These are phyloP conservation scores for Metallyticus violacea DNA, from an alignment of 2,888 invertebrate species.

Conservation along the genomic window DNA sequence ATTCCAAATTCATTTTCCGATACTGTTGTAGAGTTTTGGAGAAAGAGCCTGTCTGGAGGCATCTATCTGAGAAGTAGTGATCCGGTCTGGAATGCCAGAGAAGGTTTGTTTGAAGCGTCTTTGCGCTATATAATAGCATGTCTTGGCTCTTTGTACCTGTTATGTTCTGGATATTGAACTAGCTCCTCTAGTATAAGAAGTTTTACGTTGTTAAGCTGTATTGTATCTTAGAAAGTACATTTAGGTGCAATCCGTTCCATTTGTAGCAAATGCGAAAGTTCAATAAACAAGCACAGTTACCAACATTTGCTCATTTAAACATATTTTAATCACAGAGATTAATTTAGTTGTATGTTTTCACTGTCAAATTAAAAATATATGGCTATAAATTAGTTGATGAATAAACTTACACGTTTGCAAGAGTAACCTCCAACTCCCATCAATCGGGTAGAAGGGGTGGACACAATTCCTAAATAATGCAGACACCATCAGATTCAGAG, in stretches of 20 bases:
- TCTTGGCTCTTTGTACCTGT: too few relatives aligned
- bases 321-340: not conserved
- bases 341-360: not conserved
- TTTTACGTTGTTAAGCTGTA: too few relatives aligned
- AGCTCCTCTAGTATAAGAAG: too few relatives aligned
- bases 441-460: not conserved
- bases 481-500: not conserved
- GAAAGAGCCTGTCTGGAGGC: too few relatives aligned
- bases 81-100: too few relatives aligned
- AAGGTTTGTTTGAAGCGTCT: too few relatives aligned
- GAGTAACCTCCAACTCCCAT: not conserved
- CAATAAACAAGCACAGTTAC: not conserved
- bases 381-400: not conserved
- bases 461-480: not conserved
- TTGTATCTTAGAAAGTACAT: not conserved
- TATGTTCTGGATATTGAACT: too few relatives aligned
- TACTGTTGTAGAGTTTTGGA: too few relatives aligned
- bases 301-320: too few relatives aligned
- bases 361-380: not conserved
- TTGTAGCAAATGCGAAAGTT: not conserved
- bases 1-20: too few relatives aligned
- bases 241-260: not conserved
- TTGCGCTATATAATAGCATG: too few relatives aligned
- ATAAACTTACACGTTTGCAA: not conserved
- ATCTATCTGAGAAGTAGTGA: too few relatives aligned